A percentile compares a stretch with the other conserved stretches of the same genome.
These are phyloP conservation scores for Oryzias dopingdopingensis DNA, from an alignment of 2,797 vertebrate genomes.

Conservation along the genomic window DNA sequence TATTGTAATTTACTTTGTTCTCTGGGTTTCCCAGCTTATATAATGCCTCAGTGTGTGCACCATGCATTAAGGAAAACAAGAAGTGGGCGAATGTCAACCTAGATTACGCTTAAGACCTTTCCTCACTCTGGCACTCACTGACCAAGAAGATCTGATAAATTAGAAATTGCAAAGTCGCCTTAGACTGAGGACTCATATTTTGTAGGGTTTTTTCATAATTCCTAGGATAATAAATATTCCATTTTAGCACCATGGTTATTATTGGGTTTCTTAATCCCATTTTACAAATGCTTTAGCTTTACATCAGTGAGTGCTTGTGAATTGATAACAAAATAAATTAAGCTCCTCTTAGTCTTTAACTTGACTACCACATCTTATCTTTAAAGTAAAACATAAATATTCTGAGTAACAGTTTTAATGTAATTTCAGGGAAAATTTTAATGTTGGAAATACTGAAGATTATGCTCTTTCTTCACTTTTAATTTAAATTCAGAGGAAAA, in stretches of 20 bases:
- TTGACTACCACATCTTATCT: neutral
- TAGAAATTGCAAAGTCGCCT: conserved; percentile 60
- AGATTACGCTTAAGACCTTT: conserved; percentile 57
- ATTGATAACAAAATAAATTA: conserved; percentile 2
- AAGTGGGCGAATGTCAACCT: conserved; percentile 68
- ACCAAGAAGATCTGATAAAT: conserved; percentile 55
- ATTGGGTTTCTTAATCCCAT: conserved; percentile 13
- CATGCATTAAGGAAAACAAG: conserved; percentile 42
- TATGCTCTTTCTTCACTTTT: conserved; percentile 1
- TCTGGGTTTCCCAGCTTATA: conserved; percentile 11
- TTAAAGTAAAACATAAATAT: neutral
- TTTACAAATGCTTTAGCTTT: conserved; percentile 30
- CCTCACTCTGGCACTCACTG: conserved; percentile 60
- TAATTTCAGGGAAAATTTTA: no score
- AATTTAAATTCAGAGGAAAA: neutral
- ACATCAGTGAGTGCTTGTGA: conserved; percentile 12
- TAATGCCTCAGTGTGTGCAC: conserved; percentile 19
- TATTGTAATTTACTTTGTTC: conserved; percentile 35
- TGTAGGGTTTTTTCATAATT: conserved; percentile 47
- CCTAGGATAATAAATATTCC: conserved; percentile 31
- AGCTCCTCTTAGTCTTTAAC: conserved; percentile 6
- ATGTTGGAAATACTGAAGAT: neutral
- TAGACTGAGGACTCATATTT: conserved; percentile 43
- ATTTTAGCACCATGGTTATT: conserved; percentile 23
- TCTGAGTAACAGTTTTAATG: no score